Evolutionary conservation across 1,140 invertebrate genomes (phyloP), one percentile per base, ranked within the genome.

Genomic region (Drosophila teissieri): DNA sequence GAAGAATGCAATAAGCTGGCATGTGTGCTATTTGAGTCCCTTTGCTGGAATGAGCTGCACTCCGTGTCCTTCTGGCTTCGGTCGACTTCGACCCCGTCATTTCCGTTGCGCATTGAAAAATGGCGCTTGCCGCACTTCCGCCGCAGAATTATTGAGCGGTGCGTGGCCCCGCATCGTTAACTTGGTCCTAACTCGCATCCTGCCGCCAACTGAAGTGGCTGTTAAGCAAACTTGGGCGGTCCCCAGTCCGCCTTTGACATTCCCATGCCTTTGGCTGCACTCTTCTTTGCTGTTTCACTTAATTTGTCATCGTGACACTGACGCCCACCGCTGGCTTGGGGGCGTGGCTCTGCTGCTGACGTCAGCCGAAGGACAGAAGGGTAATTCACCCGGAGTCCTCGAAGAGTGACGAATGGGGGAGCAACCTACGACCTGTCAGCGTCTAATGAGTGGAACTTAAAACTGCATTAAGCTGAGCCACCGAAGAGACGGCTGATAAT

Each of bases 41-140:
- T 48, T 22, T 14, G 6, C 22, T 12, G 49, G 46, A 36, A 31
- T 51, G 34, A 17, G 34, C 42, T 70, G 67, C 67, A 67, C 27
- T 51, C 27, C 4, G 62, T 11, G n/a, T 11, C 11, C 60, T 8
- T 24, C 48, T 44, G 42, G 44, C 51, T 70, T 48, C 6, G 44
- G 37, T 15, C 39, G 63, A 65, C 65, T 61, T 56, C 24, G 67
- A 56, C 69, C 48, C 76, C 75, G 78, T 63, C 69, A 72, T 88
- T 88, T 88, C 83, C 83, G 79, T 78, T 67, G 74, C 64, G 69
- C 57, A 78, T 82, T 86, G 82, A 82, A 86, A 88, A 88, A 86
- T 86, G 65, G 78, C 83, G 58, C 62, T 82, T 67, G 82, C 78
- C 82, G 78, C 78, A 89, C 76, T 79, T 86, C 83, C 75, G 83